A percentile compares a stretch with the other conserved stretches of the same genome.
These are phyloP conservation scores for Gibbula magus DNA, from an alignment of 2,888 invertebrate species.

Conservation along the genomic window DNA sequence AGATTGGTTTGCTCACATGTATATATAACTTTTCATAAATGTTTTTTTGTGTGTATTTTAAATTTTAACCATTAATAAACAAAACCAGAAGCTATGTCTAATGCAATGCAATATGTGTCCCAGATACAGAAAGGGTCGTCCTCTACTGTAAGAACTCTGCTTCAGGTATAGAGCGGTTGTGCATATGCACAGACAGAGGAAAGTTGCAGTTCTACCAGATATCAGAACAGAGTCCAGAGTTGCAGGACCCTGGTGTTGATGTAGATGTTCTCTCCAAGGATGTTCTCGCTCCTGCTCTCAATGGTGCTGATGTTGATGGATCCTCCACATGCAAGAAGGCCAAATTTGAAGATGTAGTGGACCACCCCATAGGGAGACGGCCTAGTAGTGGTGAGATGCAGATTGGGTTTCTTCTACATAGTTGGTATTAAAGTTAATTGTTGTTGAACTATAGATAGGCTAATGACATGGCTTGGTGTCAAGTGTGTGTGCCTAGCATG, in stretches of 20 bases:
- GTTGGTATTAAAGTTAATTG: not conserved
- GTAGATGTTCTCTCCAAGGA: slow-evolving; percentile 27
- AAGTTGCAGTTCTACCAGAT: slow-evolving; percentile 83
- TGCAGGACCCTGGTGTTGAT: slow-evolving; percentile 30
- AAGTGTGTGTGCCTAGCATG: too few relatives aligned
- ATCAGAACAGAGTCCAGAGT: slow-evolving; percentile 47
- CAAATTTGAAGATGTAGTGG: slow-evolving; percentile 41
- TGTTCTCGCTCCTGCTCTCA: not conserved
- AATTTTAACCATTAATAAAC: too few relatives aligned
- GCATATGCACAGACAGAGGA: slow-evolving; percentile 88
- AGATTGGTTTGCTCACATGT: too few relatives aligned
- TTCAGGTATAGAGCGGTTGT: slow-evolving; percentile 86
- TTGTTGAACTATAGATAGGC: too few relatives aligned
- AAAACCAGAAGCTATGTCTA: not conserved
- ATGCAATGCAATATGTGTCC: not conserved
- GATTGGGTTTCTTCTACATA: not conserved
- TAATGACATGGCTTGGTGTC: too few relatives aligned
- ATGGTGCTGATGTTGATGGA: not conserved
- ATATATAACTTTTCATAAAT: too few relatives aligned
- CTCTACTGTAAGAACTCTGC: too few relatives aligned
- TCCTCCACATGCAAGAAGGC: slow-evolving; percentile 20
- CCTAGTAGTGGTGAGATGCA: not conserved
- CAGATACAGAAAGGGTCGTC: too few relatives aligned
- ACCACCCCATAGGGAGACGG: slow-evolving; percentile 36
- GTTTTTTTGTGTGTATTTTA: too few relatives aligned